Evolutionary conservation across 2,888 invertebrate genomes (phyloP), one percentile per base, ranked within the genome.

Genomic region (Ornithoptera priamus): DNA sequence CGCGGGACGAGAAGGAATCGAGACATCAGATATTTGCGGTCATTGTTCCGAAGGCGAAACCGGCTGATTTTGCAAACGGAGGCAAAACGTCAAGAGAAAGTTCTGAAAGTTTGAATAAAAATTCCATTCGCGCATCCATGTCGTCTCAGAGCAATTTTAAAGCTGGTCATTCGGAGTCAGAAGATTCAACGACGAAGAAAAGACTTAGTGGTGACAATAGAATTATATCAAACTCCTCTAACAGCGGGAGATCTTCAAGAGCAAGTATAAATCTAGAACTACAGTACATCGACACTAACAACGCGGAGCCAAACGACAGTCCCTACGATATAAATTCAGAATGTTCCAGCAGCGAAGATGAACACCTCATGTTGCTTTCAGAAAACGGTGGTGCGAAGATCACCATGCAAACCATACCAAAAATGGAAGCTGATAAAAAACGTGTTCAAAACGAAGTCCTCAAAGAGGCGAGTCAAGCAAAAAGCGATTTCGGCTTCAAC

Each of bases 291-390:
- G 89, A 89, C 12, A 84, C 81, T 0, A 74, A 77, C 30, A 81
- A 78, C 67, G 80, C 86, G 0, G 90, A 91, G n/a, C 82, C 76
- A 8, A 84, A 78, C 15, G 85, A 88, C 15, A 88, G 88, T 66
- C 83, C 86, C 1, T 84, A 83, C 73, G 84, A 86, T 62, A 18
- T 91, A 0, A 83, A 93, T 74, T 84, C 93, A 0, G 93, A 93
- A 64, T 90, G 92, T 42, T 93, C 93, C 0, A 90, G 90, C 72
- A 91, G 91, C 58, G 93, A 93, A 78, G 93, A 93, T 60, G 93
- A 93, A 62, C 90, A 93, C 67, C 67, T 93, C 15, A 86, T 93
- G 87, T 75, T 93, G 4, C 73, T 93, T 15, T 90, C 93, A 0
- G 93, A 93, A 73, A 90, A 92, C 61, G 92, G 88, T 0, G 92